A percentile compares a stretch with the other conserved stretches of the same genome.
phyloP scores from a whole-genome alignment of 2,113 vertebrate species.

The Anguilla rostrata region DNA sequence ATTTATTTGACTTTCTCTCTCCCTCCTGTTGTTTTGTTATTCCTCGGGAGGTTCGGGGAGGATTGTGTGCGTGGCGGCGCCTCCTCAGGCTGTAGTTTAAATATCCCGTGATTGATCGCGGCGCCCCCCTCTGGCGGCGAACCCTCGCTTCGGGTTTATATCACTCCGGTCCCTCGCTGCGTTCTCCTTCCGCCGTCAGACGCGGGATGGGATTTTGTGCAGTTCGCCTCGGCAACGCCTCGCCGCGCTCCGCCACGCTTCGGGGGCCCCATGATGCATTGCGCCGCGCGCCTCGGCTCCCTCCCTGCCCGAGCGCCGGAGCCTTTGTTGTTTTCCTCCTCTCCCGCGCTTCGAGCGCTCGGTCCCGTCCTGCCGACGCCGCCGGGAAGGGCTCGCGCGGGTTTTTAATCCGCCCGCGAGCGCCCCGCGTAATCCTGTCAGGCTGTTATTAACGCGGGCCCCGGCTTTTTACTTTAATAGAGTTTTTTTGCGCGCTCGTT shows the following conservation, averaged over 20 bases:
- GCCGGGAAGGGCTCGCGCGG: too few relatives aligned
- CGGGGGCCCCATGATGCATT: neutral
- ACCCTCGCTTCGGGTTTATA: neutral
- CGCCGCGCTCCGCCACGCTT: neutral
- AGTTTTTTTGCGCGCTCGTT: constrained; percentile 32
- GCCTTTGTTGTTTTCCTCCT: neutral
- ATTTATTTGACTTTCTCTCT: neutral
- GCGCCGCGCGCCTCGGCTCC: neutral
- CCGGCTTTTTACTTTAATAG: constrained; percentile 30
- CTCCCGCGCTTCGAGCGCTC: neutral
- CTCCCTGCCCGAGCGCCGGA: neutral
- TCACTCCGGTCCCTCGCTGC: neutral
- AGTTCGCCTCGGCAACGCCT: too few relatives aligned
- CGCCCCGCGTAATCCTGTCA: constrained; percentile 44
- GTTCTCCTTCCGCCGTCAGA: neutral
- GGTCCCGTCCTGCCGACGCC: too few relatives aligned
- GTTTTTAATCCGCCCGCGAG: neutral
- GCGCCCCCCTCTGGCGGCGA: neutral
- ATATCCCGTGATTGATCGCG: constrained; percentile 25
- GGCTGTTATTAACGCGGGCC: constrained; percentile 40
- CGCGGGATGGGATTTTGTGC: neutral
- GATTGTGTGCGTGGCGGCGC: neutral
- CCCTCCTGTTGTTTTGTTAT: neutral
- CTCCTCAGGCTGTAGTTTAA: neutral
- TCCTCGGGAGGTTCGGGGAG: neutral